Base-by-base conservation (phyloP, 2,888 invertebrate species). In the Calameuta filiformis region DNA sequence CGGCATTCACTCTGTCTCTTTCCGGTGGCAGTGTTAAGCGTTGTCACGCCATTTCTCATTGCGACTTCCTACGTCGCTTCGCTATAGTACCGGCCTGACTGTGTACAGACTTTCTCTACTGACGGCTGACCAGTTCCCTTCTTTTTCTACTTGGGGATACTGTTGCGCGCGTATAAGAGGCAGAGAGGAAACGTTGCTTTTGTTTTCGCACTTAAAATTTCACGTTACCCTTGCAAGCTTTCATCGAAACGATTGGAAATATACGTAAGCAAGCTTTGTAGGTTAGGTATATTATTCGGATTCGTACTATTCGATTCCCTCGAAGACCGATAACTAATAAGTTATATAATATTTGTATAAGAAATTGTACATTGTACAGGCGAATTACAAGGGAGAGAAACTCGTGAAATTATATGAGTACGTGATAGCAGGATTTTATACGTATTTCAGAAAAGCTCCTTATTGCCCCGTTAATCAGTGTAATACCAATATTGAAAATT, bases 401-500 rank as follows among this genome's bases (percentile, higher is more conserved):
- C 15, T 40, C 40, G 15, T 15, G 40, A 6, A 15, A 40, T 40
- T 40, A 15, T 15, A 40, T 2, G 40, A 15, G 15, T 15, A 40
- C 6, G 40, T 6, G 40, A 15, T 4, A 4, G 4, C 4, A 40
- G 40, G 40, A 15, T 40, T 40, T 40, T 15, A 4, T 40, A 40
- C 15, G 15, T 40, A 15, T 40, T 15, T 40, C 15, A 15, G 15
- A 15, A 15, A 40, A 40, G 40, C 40, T 15, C 6, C 40, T 15
- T 33, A 33, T 69, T 30, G 79, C 81, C 81, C 84, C 85, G 87
- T 87, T 88, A 89, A 89, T 87, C 86, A 85, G 82, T 83, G 82
- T 84, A 86, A 88, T 87, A 83, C 80, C 85, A 87, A 88, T 89
- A 89, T 89, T 89, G 87, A 89, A 89, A 89, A 89, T 89, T 88